phyloP scores from a whole-genome alignment of 2,888 invertebrate species.

The Cheilosia impressa region DNA sequence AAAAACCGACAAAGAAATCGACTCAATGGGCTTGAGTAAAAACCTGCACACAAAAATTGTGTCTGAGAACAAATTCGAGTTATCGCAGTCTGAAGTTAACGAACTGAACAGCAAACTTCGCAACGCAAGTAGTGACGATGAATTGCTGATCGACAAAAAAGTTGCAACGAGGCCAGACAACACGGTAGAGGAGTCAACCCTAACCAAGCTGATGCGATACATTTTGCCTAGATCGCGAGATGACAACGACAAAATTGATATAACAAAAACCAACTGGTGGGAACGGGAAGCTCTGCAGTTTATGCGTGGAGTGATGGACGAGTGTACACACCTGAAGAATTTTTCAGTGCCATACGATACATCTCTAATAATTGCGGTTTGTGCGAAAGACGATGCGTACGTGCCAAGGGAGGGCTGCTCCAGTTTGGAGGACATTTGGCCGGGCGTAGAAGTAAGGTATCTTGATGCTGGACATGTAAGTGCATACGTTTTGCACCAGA shows the following conservation, averaged over 20 bases:
- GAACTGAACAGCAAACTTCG: conserved; percentile 82
- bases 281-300: conserved; percentile 94
- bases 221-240: conserved; percentile 79
- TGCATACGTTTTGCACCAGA: conserved; percentile 94
- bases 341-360: conserved; percentile 95
- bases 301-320: conserved; percentile 99
- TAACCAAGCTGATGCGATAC: conserved; percentile 82
- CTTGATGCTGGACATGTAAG: conserved; percentile 95
- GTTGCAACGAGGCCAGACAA: neutral
- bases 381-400: conserved; percentile 95
- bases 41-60: conserved; percentile 84
- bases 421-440: conserved; percentile 95
- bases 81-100: conserved; percentile 83
- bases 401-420: conserved; percentile 94
- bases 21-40: conserved; percentile 84
- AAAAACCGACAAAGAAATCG: conserved; percentile 75
- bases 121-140: neutral
- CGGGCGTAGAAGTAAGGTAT: conserved; percentile 94
- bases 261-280: conserved; percentile 87
- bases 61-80: conserved; percentile 84
- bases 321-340: conserved; percentile 97
- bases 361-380: conserved; percentile 94
- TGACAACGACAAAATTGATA: conserved; percentile 83
- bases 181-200: conserved; percentile 75
- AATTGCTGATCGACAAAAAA: conserved; percentile 1